phyloP scores from a whole-genome alignment of 1,140 invertebrate species.

The Cotesia glomerata region DNA sequence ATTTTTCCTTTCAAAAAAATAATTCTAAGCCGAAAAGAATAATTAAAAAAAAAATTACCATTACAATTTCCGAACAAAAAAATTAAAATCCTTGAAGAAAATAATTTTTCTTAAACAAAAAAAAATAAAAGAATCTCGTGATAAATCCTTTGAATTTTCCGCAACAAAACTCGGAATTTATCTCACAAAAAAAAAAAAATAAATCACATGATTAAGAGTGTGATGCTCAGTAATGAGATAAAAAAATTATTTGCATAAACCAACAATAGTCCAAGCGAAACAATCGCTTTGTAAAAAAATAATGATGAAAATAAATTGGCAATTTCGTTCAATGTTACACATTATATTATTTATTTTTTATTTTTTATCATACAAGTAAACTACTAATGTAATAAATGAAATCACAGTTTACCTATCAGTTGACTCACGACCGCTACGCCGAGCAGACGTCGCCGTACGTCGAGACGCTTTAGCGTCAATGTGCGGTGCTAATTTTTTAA shows the following conservation, averaged over 20 bases:
- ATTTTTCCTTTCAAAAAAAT: too few species aligned
- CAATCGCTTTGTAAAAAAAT: neutral
- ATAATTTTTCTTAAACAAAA: neutral
- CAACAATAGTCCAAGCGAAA: neutral
- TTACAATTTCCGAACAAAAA: too few species aligned
- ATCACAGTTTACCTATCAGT: slow-evolving; percentile 61
- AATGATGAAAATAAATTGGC: neutral
- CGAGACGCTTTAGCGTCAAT: slow-evolving; percentile 36
- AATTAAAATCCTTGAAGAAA: too few species aligned
- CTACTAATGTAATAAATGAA: slow-evolving; percentile 40
- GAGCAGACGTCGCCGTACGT: slow-evolving; percentile 52
- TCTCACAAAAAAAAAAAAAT: too few species aligned
- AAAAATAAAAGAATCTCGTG: neutral
- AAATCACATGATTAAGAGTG: too few species aligned
- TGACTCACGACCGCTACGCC: slow-evolving; percentile 57
- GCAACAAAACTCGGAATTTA: too few species aligned
- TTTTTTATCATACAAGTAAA: slow-evolving; percentile 51
- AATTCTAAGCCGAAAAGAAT: too few species aligned
- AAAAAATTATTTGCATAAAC: neutral
- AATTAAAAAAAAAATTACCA: too few species aligned
- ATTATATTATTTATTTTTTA: too few species aligned
- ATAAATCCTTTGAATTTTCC: neutral
- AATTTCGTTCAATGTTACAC: neutral
- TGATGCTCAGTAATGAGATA: too few species aligned
- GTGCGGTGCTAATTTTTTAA: neutral